These are phyloP conservation scores for Eulemur mongoz DNA, from an alignment of 2,797 vertebrate genomes.

Conservation along the genomic window DNA sequence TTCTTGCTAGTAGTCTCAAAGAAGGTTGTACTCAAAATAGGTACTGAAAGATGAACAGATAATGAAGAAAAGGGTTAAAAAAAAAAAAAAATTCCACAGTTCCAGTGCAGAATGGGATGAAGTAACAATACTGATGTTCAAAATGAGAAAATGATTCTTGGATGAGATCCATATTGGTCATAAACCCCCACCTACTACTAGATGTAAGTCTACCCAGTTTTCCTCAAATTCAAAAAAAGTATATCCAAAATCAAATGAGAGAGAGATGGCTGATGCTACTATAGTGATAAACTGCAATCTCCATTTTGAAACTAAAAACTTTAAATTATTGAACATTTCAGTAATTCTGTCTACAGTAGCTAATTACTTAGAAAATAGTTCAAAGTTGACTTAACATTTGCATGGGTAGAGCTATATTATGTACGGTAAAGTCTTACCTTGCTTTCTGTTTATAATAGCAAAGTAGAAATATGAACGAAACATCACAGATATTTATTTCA, in stretches of 20 bases:
- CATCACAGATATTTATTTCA: conserved; percentile 1
- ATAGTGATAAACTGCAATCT: conserved; percentile 3
- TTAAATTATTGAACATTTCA: conserved; percentile 20
- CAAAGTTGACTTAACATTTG: conserved; percentile 7
- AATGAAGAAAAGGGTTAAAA: not conserved
- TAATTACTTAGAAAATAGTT: conserved; percentile 23
- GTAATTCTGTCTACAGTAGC: not conserved
- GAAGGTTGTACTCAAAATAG: not conserved
- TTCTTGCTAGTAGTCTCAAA: not conserved
- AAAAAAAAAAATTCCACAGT: not conserved
- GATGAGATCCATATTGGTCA: not conserved
- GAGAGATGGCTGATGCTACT: not conserved
- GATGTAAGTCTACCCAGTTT: not conserved
- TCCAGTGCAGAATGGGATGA: not conserved
- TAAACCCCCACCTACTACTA: not conserved
- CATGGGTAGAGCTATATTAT: not conserved
- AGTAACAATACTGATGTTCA: not conserved
- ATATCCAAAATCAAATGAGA: not conserved
- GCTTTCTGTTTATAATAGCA: not conserved
- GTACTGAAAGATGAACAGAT: not conserved
- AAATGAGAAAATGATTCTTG: conserved; percentile 7
- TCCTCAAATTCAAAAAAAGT: conserved; percentile 30
- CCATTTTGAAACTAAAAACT: not conserved
- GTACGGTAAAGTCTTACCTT: not conserved
- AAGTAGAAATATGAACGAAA: conserved; percentile 29